A percentile compares a stretch with the other conserved stretches of the same genome.
Conservation (phyloP, 1,140 invertebrate genomes). For the Myzus persicae region DNA sequence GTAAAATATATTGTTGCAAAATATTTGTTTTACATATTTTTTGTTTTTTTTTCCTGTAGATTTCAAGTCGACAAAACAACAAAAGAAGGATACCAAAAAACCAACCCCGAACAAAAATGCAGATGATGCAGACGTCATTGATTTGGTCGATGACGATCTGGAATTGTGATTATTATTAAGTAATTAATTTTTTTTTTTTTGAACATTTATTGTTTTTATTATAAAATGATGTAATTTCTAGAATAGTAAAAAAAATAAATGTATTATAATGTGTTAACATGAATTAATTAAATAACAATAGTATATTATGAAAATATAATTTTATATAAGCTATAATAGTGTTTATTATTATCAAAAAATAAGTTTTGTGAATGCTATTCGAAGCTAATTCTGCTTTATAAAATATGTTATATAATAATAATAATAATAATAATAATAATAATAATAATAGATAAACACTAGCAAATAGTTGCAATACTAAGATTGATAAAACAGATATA, state of each 20-base stretch:
- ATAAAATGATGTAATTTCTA: background rate
- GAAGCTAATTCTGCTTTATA: background rate
- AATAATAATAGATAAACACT: background rate
- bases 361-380: background rate
- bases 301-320: conserved; percentile 3
- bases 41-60: conserved; percentile 31
- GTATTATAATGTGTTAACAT: background rate
- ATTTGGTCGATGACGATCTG: conserved; percentile 15
- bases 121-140: conserved; percentile 12
- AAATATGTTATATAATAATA: background rate
- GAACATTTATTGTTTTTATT: background rate
- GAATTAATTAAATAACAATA: background rate
- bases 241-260: conserved; percentile 19
- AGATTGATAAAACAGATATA: background rate
- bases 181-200: background rate
- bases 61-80: conserved; percentile 55
- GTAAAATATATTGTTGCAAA: background rate
- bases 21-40: background rate
- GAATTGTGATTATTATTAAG: conserved; percentile 17
- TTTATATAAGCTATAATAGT: background rate
- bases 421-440: too few species aligned
- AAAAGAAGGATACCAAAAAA: conserved; percentile 54
- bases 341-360: background rate
- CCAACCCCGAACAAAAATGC: conserved; percentile 39
- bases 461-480: background rate